A percentile compares a stretch with the other conserved stretches of the same genome.
Conservation (phyloP, 2,113 vertebrate species). For the Ceratotherium simum region DNA sequence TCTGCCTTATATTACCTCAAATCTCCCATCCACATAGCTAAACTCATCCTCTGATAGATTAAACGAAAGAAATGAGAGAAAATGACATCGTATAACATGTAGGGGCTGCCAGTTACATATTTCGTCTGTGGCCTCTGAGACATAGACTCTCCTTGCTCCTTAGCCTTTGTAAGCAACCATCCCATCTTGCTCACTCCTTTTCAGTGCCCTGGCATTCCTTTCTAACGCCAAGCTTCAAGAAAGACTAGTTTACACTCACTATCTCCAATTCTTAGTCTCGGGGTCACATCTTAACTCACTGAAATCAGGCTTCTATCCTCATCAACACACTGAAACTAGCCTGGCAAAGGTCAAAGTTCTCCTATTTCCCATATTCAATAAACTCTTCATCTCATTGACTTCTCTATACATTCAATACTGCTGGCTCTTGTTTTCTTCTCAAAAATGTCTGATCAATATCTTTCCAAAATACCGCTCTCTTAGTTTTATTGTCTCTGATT, state of each 20-base stretch:
- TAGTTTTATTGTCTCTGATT: neutral
- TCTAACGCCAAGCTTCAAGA: neutral
- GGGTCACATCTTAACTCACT: neutral
- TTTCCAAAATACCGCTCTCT: neutral
- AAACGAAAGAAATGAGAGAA: neutral
- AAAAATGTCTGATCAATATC: neutral
- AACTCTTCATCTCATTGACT: neutral
- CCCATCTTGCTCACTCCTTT: neutral
- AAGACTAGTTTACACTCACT: neutral
- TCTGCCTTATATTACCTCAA: neutral
- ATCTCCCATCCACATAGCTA: neutral
- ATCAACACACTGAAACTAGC: neutral
- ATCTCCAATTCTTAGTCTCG: neutral
- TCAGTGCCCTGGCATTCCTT: neutral
- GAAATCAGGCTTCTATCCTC: neutral
- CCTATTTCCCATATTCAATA: neutral
- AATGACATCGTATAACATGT: neutral
- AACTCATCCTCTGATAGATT: neutral
- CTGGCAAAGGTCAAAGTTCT: neutral
- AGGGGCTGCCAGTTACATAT: neutral
- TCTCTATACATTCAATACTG: neutral
- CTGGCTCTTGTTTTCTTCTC: neutral
- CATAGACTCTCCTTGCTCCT: neutral
- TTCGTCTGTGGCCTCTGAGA: neutral
- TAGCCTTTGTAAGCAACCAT: neutral